Evolutionary conservation across 64 coral and sea anemone species (phyloP).

Genomic region (Acropora tenuis): DNA sequence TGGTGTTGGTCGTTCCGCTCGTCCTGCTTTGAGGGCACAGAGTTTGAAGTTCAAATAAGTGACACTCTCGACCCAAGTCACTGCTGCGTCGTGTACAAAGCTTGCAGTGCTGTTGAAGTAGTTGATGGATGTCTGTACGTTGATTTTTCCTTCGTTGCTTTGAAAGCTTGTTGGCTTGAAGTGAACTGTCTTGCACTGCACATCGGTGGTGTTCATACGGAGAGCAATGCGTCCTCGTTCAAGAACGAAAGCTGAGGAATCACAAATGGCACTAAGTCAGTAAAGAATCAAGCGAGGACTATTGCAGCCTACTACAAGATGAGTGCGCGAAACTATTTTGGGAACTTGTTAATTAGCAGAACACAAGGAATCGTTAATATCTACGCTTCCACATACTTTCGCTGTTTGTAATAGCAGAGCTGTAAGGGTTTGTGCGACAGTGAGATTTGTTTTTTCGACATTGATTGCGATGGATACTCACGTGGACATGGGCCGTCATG

Average conservation of each 20-base stretch:
- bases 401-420: too few species aligned
- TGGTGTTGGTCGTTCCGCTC: slow-evolving; percentile 60
- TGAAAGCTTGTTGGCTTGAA: slow-evolving; percentile 22
- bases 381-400: too few species aligned
- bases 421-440: too few species aligned
- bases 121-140: slow-evolving; percentile 81
- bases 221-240: slow-evolving; percentile 70
- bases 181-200: slow-evolving; percentile 52
- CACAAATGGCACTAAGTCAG: too few species aligned
- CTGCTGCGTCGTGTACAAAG: slow-evolving; percentile 72
- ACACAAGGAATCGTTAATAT: too few species aligned
- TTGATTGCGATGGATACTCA: not conserved
- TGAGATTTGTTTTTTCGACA: too few species aligned
- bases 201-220: slow-evolving; percentile 68
- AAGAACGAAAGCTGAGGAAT: slow-evolving; percentile 53
- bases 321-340: too few species aligned
- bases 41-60: slow-evolving; percentile 52
- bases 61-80: slow-evolving; percentile 82
- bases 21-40: slow-evolving; percentile 82
- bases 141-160: not conserved
- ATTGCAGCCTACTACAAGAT: too few species aligned
- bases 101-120: slow-evolving; percentile 61
- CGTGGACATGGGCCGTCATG: slow-evolving; percentile 10
- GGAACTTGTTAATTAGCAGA: too few species aligned
- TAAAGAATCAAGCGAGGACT: too few species aligned